A percentile compares a stretch with the other conserved stretches of the same genome.
Conservation (phyloP, 2,797 vertebrate species). For the Tragelaphus oryx region DNA sequence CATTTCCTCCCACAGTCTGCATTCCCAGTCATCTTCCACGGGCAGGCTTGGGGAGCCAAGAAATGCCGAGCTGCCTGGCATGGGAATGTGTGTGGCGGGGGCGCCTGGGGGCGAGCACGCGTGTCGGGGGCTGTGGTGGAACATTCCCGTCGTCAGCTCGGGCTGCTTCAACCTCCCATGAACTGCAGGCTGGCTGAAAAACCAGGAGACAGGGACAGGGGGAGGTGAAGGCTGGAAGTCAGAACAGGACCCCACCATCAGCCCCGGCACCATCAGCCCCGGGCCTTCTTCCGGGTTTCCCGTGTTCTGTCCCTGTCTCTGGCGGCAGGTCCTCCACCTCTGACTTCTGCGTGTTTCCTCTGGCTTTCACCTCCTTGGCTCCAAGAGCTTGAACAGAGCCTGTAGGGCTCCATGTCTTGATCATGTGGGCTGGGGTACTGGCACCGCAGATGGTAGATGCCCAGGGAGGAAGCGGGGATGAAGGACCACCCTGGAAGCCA, state of each 20-base stretch:
- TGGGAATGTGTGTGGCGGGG: background rate
- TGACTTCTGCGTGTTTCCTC: background rate
- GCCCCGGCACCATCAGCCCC: no score
- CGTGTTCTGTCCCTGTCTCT: rapidly evolving
- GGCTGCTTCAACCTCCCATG: background rate
- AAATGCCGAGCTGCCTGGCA: slow-evolving; percentile 66
- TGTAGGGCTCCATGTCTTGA: rapidly evolving
- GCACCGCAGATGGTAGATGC: no score
- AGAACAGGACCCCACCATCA: background rate
- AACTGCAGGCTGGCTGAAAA: background rate
- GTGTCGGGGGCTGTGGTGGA: background rate
- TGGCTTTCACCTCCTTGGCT: rapidly evolving
- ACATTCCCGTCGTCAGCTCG: background rate
- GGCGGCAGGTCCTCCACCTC: background rate
- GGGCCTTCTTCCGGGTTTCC: background rate
- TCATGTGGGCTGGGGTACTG: rapidly evolving
- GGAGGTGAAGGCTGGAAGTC: background rate
- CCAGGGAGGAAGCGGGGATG: no score
- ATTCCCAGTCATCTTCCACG: slow-evolving; percentile 78
- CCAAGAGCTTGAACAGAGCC: background rate
- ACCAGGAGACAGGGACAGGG: background rate
- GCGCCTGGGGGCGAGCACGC: background rate
- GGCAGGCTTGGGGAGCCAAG: slow-evolving; percentile 72
- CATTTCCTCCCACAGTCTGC: slow-evolving; percentile 81
- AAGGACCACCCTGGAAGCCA: rapidly evolving